A percentile compares a stretch with the other conserved stretches of the same genome.
Conservation (phyloP, 1,140 invertebrate genomes). For the Drosophila littoralis region DNA sequence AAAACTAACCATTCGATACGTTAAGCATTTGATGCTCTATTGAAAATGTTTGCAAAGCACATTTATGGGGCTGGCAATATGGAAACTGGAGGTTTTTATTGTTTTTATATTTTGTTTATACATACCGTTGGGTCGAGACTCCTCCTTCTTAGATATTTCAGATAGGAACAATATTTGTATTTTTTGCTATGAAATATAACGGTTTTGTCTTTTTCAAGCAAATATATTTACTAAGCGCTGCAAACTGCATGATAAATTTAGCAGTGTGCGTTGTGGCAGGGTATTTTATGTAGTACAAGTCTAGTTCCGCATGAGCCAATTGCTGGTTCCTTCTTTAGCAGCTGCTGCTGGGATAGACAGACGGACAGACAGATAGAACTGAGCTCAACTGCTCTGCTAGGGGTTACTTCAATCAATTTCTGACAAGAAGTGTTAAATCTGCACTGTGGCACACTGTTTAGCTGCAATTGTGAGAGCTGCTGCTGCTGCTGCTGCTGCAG, state of each 20-base stretch:
- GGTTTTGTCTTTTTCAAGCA: too few relatives aligned
- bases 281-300: conserved; percentile 18
- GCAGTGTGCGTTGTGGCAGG: not conserved
- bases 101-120: too few relatives aligned
- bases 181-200: too few relatives aligned
- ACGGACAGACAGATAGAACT: conserved; percentile 4
- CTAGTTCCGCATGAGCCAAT: conserved; percentile 79
- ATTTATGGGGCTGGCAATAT: too few relatives aligned
- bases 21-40: not conserved
- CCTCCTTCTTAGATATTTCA: too few relatives aligned
- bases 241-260: not conserved
- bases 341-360: conserved; percentile 1
- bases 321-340: conserved; percentile 71
- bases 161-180: too few relatives aligned
- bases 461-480: conserved; percentile 44
- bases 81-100: too few relatives aligned
- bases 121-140: too few relatives aligned
- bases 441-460: conserved; percentile 60
- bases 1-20: not conserved
- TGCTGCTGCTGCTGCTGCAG: conserved; percentile 7
- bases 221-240: too few relatives aligned
- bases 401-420: conserved; percentile 83
- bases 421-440: conserved; percentile 84
- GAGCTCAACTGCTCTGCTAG: conserved; percentile 69
- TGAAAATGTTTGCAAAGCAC: not conserved